Conservation (phyloP, 2,797 vertebrate genomes). For the Chelonia mydas region DNA sequence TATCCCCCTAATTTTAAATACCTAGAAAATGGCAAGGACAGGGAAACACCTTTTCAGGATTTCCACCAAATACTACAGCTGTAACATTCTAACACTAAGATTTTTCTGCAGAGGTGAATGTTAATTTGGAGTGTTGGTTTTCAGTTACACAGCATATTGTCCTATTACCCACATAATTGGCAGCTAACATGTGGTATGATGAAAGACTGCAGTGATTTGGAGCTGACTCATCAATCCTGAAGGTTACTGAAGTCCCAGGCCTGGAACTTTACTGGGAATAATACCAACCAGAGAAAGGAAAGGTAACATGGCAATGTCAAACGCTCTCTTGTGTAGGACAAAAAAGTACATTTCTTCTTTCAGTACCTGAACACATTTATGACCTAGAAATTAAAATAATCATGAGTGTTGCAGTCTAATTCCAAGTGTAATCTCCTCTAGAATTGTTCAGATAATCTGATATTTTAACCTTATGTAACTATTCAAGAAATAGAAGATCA, state of each 20-base stretch:
- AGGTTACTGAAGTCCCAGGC: not conserved
- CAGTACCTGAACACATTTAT: not conserved
- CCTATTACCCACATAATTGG: not conserved
- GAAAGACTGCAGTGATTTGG: slow-evolving; percentile 54
- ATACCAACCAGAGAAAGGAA: not conserved
- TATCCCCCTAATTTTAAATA: not conserved
- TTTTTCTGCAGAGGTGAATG: rapidly evolving
- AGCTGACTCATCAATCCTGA: slow-evolving; percentile 58
- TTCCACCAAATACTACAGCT: not conserved
- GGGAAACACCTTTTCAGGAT: not conserved
- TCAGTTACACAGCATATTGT: not conserved
- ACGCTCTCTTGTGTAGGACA: not conserved
- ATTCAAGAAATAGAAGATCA: not conserved
- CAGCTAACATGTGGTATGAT: rapidly evolving
- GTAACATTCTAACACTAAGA: too few species aligned
- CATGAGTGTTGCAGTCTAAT: not conserved
- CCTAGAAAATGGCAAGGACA: not conserved
- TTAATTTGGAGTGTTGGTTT: not conserved
- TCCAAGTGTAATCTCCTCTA: not conserved
- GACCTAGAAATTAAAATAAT: not conserved
- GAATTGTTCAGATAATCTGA: not conserved
- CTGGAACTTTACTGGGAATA: not conserved
- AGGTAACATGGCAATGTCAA: rapidly evolving
- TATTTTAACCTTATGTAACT: not conserved
- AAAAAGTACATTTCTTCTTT: not conserved